Evolutionary conservation across 2,113 vertebrate species (phyloP).

Genomic region (Lepus timidus): DNA sequence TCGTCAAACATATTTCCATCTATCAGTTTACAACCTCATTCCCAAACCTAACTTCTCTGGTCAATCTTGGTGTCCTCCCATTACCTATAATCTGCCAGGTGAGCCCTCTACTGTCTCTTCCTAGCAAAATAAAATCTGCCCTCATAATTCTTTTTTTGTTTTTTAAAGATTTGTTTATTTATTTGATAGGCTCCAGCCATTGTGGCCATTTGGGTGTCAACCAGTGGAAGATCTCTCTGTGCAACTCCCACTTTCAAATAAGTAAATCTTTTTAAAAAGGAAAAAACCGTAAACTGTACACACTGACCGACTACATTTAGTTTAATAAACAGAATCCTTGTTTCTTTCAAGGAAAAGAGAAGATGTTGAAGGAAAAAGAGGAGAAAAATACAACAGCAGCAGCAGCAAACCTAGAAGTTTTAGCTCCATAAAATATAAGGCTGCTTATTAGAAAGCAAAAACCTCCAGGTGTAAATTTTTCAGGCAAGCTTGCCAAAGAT

Average conservation of each 20-base stretch:
- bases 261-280: not conserved
- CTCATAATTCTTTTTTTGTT: not conserved
- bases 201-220: no score
- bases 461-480: conserved; percentile 47
- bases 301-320: not conserved
- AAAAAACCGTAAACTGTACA: not conserved
- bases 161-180: no score
- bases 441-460: conserved; percentile 50
- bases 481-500: conserved; percentile 63
- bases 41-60: not conserved
- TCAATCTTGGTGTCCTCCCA: not conserved
- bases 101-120: conserved; percentile 4
- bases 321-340: not conserved
- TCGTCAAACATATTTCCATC: not conserved
- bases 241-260: no score
- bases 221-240: no score
- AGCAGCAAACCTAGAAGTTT: not conserved
- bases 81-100: not conserved
- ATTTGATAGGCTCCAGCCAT: no score
- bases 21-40: not conserved
- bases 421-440: not conserved
- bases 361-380: not conserved
- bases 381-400: not conserved
- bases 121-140: not conserved
- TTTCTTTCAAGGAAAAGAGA: conserved; percentile 41